Base-by-base conservation (phyloP, 2,888 invertebrate genomes). In the Drosophila hamatofila region DNA sequence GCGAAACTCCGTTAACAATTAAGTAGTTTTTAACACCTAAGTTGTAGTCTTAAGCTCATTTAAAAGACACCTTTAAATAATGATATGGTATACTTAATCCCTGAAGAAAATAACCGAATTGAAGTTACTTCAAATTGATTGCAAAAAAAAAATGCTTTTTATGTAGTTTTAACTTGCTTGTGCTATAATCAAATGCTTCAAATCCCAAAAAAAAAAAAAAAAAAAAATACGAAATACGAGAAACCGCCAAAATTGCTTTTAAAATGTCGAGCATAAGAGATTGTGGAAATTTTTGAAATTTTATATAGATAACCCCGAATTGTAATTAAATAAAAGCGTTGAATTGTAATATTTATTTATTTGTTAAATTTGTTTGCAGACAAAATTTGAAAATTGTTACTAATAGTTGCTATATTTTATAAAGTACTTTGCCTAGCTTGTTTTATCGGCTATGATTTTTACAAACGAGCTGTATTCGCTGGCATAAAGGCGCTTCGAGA, bases 381-480 rank as follows among this genome's bases (percentile, higher is more conserved):
- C 3, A 16, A 14, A 4, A 35, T 23, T 23, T 8, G 14, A 52
- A 52, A 35, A 21, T 16, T 12, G 16, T 5, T 7, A 1, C 44
- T 35, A 44, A 44, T 18, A 39, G 8, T 52, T 9, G 18, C 6
- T 60, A 25, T 35, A 48, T 33, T 42, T 54, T 37, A 25, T 42
- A 18, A 55, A 18, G 54, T n/a, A 41, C 6, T 55, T 46, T 39
- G 9, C 39, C 25, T 51, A 21, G 2, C 57, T 49, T 1, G 11
- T 7, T 37, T 60, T 63, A 7, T 27, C 52, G 7, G 75, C 75
- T 33, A 89, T 89, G 21, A 27, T 23, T 44, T 75, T 88, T 0
- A 90, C 64, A 48, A 78, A 78, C 1, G 80, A 78, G 16, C 80
- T 72, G 57, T 86, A 89, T 41, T 90, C 89, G 11, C 76, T 79